phyloP scores from a whole-genome alignment of 2,797 vertebrate genomes.

The Bufotes viridis region DNA sequence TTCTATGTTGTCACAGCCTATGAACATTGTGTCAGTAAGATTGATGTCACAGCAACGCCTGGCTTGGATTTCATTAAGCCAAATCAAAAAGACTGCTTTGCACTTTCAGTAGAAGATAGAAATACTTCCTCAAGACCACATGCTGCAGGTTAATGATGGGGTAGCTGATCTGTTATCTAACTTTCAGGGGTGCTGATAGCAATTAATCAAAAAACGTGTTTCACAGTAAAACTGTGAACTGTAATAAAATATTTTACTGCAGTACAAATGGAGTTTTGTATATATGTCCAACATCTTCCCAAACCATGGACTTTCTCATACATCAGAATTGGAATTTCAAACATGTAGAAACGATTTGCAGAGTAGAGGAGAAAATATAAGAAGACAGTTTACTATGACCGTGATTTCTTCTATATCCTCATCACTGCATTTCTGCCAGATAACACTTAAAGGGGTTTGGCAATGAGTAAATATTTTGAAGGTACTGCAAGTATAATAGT shows the following conservation, averaged over 20 bases:
- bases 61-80: conserved; percentile 24
- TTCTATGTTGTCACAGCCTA: conserved; percentile 58
- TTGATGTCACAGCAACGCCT: conserved; percentile 43
- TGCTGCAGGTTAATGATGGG: background rate
- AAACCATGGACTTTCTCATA: conserved; percentile 2
- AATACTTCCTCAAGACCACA: background rate
- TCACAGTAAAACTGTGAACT: background rate
- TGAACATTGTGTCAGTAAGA: conserved; percentile 59
- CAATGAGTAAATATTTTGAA: no score
- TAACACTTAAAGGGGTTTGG: no score
- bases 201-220: background rate
- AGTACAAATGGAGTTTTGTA: conserved; percentile 29
- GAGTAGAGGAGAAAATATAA: background rate
- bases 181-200: background rate
- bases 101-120: background rate
- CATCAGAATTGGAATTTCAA: conserved; percentile 41
- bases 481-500: no score
- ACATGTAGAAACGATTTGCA: conserved; percentile 5
- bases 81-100: background rate
- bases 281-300: background rate
- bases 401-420: background rate
- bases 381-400: background rate
- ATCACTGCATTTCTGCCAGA: no score
- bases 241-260: conserved; percentile 32
- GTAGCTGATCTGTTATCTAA: background rate